Evolutionary conservation across 2,888 invertebrate species (phyloP).

Genomic region (Drosophila aldrichi): DNA sequence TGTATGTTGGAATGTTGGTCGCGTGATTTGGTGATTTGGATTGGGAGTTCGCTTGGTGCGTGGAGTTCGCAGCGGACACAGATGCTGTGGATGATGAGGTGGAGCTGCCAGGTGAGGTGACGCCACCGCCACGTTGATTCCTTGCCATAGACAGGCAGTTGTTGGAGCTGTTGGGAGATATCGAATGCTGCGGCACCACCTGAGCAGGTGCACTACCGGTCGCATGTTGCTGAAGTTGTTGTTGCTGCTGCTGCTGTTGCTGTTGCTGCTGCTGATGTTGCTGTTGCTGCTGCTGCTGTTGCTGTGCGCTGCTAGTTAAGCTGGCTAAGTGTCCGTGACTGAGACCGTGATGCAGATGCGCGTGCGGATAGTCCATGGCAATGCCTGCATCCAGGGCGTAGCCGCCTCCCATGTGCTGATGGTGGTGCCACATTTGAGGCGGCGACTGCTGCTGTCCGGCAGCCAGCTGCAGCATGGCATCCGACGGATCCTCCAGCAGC

Average conservation of each 20-base stretch:
- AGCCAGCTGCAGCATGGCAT: conserved; percentile 81
- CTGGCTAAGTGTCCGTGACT: conserved; percentile 70
- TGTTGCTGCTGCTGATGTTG: conserved; percentile 43
- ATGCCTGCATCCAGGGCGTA: conserved; percentile 69
- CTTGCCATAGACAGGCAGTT: conserved; percentile 63
- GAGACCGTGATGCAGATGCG: conserved; percentile 81
- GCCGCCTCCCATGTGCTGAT: conserved; percentile 75
- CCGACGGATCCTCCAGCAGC: conserved; percentile 80
- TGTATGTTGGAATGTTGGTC: conserved; percentile 92
- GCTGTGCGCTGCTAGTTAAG: conserved; percentile 60
- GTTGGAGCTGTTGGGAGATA: conserved; percentile 66
- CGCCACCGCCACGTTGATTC: conserved; percentile 76
- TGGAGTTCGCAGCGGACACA: conserved; percentile 55
- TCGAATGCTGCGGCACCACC: conserved; percentile 60
- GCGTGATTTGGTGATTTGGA: conserved; percentile 83
- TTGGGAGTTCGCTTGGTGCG: conserved; percentile 67
- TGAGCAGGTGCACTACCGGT: conserved; percentile 37
- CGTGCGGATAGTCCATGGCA: conserved; percentile 79
- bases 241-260: conserved; percentile 51
- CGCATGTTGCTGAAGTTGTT: conserved; percentile 56
- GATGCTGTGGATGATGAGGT: conserved; percentile 77
- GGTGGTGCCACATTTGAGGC: conserved; percentile 82
- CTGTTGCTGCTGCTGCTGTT: conserved; percentile 38
- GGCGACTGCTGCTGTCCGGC: conserved; percentile 69
- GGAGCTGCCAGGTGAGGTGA: conserved; percentile 83